A percentile compares a stretch with the other conserved stretches of the same genome.
Conservation (phyloP, 2,113 vertebrate genomes). For the Chrysochloris asiatica region DNA sequence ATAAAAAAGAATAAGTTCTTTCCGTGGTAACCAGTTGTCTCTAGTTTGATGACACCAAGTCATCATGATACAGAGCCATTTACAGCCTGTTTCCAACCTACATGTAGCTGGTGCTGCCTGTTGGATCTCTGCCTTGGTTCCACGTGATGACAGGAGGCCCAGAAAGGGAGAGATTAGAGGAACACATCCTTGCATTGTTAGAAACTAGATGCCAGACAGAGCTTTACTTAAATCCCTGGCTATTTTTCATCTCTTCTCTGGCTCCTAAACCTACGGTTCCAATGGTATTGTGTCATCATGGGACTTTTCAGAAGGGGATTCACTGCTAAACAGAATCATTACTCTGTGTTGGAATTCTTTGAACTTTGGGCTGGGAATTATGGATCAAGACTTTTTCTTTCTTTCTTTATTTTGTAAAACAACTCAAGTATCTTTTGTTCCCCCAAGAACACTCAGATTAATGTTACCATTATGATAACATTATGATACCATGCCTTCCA, state of each 20-base stretch:
- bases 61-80: neutral
- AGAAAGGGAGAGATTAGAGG: neutral
- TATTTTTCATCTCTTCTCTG: conserved; percentile 42
- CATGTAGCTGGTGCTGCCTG: conserved; percentile 55
- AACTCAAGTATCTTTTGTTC: neutral
- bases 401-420: neutral
- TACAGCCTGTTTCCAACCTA: neutral
- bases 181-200: conserved; percentile 63
- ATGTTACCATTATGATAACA: neutral
- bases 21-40: neutral
- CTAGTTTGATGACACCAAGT: neutral
- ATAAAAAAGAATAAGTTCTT: conserved; percentile 8
- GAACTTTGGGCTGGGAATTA: conserved; percentile 47
- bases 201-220: conserved; percentile 64
- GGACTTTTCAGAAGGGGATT: conserved; percentile 39
- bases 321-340: conserved; percentile 38
- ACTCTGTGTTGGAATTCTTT: conserved; percentile 27
- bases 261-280: neutral
- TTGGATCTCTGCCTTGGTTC: conserved; percentile 47
- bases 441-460: neutral
- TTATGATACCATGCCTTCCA: conserved; percentile 20
- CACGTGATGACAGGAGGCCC: conserved; percentile 61
- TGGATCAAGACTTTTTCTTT: conserved; percentile 2
- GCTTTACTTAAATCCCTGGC: conserved; percentile 42
- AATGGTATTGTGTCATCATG: conserved; percentile 23